phyloP scores from a whole-genome alignment of 2,888 invertebrate genomes.

The Temnothorax rugatulus region DNA sequence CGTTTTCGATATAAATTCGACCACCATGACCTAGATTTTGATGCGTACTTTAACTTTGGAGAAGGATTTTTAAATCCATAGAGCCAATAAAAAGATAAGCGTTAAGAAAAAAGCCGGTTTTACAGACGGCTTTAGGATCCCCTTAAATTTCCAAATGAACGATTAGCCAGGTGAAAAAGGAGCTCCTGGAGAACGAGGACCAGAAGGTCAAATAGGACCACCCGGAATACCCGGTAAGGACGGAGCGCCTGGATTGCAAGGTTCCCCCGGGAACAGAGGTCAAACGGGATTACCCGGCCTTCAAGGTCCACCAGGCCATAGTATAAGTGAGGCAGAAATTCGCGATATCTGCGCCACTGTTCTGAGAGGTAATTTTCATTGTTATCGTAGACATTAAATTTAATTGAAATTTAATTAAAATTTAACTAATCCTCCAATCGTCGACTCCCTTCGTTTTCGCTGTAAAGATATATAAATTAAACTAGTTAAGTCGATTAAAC shows the following conservation, averaged over 20 bases:
- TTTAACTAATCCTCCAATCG: not conserved
- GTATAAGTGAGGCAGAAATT: conserved; percentile 91
- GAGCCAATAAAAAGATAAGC: too few species aligned
- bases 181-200: conserved; percentile 88
- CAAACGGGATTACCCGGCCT: conserved; percentile 89
- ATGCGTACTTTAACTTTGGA: too few species aligned
- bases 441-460: not conserved
- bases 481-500: not conserved
- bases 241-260: conserved; percentile 88
- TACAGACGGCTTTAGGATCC: too few species aligned
- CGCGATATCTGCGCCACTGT: conserved; percentile 93
- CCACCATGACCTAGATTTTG: too few species aligned
- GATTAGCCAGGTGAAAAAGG: conserved; percentile 88
- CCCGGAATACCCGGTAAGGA: conserved; percentile 89
- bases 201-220: conserved; percentile 87
- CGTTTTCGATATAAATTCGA: too few species aligned
- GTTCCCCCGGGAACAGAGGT: conserved; percentile 88
- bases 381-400: not conserved
- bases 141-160: conserved; percentile 38
- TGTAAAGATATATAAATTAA: not conserved
- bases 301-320: conserved; percentile 88
- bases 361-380: conserved; percentile 89
- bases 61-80: too few species aligned
- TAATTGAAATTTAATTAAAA: conserved; percentile 1
- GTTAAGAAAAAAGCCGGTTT: too few species aligned